Evolutionary conservation across 2,797 vertebrate species (phyloP), one percentile per base, ranked within the genome.

Genomic region (Sebastes matsubarae): DNA sequence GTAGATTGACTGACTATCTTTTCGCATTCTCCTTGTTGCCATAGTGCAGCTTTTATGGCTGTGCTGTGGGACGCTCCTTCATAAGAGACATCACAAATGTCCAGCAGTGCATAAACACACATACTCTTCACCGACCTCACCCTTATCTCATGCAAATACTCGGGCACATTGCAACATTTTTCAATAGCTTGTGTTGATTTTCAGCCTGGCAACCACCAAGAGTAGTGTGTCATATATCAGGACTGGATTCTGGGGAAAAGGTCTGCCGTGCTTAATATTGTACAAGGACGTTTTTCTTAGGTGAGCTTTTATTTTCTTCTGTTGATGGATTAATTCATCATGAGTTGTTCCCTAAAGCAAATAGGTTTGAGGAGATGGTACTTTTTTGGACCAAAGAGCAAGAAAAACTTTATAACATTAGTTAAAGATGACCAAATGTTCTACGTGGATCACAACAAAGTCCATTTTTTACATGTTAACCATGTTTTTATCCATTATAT

Each of bases 101-200:
- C 4, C 59, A 68, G 32, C 57, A 11, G 16, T 3, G 25, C 11
- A 68, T 20, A 27, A 81, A 75, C 72, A 63, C 9, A 36, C 42
- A 46, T 6, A 27, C 66, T 59, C 64, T 63, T 32, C 5, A 4
- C 58, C 24, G 38, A 75, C 86, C 77, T 86, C 77, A 34, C 7
- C 20, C 70, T 88, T 89, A 93, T 93, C 91, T 80, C 75, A 72
- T 75, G 77, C 87, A 93, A 92, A 92, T 90, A 89, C 14, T 85
- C 8, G 0, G 4, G 3, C 4, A 29, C 73, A 68, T 75, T 86
- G 76, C 66, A 73, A 86, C 80, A 89, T 86, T 77, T 89, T 82
- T 75, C 27, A 75, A 68, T 73, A 71, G 8, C 8, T 9, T 6
- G 16, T 82, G 79, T 84, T 77, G 12, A 58, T 75, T 85, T 72